Evolutionary conservation across 2,113 vertebrate species (phyloP).

Genomic region (Macrotis lagotis): DNA sequence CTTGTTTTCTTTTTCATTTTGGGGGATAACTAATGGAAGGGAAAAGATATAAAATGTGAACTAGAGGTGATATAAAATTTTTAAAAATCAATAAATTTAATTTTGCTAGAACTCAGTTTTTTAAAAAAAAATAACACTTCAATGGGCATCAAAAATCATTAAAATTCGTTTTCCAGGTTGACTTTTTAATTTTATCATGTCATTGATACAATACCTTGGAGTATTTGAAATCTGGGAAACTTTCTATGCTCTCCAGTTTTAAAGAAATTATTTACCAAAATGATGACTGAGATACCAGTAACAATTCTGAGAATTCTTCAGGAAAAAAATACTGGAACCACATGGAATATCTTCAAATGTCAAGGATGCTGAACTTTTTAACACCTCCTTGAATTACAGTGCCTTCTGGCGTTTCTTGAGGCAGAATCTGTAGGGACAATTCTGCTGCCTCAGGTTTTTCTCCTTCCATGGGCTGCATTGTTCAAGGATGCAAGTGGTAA

Average conservation of each 20-base stretch:
- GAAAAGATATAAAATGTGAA: too few species aligned
- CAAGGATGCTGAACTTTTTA: neutral
- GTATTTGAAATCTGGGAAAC: neutral
- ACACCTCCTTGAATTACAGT: neutral
- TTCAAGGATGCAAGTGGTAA: neutral
- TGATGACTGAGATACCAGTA: neutral
- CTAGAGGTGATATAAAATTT: too few species aligned
- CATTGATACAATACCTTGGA: neutral
- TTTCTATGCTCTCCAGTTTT: neutral
- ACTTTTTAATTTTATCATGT: neutral
- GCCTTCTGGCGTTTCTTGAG: slow-evolving; percentile 2
- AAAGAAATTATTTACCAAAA: slow-evolving; percentile 10
- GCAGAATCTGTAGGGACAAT: neutral
- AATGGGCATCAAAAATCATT: neutral
- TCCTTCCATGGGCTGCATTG: neutral
- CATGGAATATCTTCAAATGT: neutral
- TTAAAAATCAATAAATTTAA: too few species aligned
- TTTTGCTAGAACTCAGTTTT: too few species aligned
- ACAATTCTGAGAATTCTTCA: neutral
- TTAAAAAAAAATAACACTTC: too few species aligned
- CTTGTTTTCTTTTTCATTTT: too few species aligned
- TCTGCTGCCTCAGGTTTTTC: neutral
- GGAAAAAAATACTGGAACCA: neutral
- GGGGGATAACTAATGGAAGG: too few species aligned
- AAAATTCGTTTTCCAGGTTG: neutral